phyloP scores from a whole-genome alignment of 2,113 vertebrate species.

The Cynopterus brachyotis region DNA sequence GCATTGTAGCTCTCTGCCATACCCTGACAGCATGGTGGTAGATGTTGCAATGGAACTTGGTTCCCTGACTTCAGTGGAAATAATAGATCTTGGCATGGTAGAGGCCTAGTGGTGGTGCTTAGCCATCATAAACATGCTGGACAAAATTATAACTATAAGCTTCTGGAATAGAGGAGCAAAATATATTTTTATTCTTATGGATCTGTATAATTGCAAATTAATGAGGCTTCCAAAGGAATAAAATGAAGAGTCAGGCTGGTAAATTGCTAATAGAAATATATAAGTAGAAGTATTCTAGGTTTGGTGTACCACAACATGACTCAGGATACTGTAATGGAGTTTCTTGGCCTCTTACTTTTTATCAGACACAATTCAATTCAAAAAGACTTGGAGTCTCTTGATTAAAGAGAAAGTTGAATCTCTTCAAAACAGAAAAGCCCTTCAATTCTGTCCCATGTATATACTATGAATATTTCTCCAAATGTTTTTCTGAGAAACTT shows the following conservation, averaged over 20 bases:
- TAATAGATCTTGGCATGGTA: neutral
- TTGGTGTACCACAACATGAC: neutral
- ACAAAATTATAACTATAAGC: neutral
- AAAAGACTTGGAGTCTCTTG: neutral
- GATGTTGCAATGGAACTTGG: neutral
- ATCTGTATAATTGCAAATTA: neutral
- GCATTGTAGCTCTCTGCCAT: neutral
- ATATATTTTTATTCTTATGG: neutral
- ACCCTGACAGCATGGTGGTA: neutral
- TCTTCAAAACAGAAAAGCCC: neutral
- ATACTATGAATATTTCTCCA: neutral
- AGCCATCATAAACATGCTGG: neutral
- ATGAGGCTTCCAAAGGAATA: neutral
- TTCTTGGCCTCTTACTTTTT: neutral
- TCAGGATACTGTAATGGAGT: neutral
- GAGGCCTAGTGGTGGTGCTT: neutral
- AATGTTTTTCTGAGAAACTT: neutral
- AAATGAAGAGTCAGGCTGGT: neutral
- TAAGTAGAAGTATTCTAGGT: neutral
- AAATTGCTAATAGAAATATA: neutral
- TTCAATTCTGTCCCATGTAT: neutral
- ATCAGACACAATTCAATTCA: neutral
- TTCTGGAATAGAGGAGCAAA: neutral
- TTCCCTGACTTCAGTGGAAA: neutral
- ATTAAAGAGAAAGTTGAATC: neutral